Evolutionary conservation across 2,888 invertebrate genomes (phyloP).

Genomic region (Drosophila villosipedis): DNA sequence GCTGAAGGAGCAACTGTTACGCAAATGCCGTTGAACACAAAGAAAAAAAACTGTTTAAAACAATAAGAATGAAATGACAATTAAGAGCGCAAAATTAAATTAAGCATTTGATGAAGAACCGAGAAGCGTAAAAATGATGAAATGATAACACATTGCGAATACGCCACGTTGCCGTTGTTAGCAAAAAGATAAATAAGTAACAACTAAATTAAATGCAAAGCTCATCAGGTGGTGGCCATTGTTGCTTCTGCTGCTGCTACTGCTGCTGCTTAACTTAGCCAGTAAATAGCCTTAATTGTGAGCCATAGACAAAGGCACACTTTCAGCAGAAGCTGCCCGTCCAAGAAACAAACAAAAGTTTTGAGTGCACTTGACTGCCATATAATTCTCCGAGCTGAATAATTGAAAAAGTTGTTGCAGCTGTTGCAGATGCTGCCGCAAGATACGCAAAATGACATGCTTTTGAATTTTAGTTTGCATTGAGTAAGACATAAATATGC

Average conservation of each 20-base stretch:
- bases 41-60: conserved; percentile 40
- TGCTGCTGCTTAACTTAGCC: conserved; percentile 42
- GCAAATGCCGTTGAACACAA: conserved; percentile 31
- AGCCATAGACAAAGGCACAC: conserved; percentile 30
- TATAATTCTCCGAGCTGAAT: conserved; percentile 68
- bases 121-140: conserved; percentile 68
- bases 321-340: conserved; percentile 11
- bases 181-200: conserved; percentile 39
- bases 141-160: conserved; percentile 62
- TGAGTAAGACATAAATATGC: conserved; percentile 32
- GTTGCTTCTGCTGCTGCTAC: conserved; percentile 10
- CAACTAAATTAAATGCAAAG: conserved; percentile 58
- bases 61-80: conserved; percentile 69
- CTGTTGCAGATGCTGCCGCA: conserved; percentile 47
- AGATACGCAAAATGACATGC: conserved; percentile 40
- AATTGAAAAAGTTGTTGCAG: conserved; percentile 70
- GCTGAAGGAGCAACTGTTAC: conserved; percentile 51
- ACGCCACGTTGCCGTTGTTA: conserved; percentile 22
- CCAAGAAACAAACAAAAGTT: conserved; percentile 59
- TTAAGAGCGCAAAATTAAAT: conserved; percentile 64
- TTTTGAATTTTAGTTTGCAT: conserved; percentile 33
- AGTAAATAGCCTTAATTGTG: conserved; percentile 54
- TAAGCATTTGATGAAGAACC: conserved; percentile 68
- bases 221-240: conserved; percentile 45
- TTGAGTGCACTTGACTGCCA: conserved; percentile 57